Evolutionary conservation across 2,888 invertebrate genomes (phyloP), one percentile per base, ranked within the genome.

Genomic region (Hetaerina titia): DNA sequence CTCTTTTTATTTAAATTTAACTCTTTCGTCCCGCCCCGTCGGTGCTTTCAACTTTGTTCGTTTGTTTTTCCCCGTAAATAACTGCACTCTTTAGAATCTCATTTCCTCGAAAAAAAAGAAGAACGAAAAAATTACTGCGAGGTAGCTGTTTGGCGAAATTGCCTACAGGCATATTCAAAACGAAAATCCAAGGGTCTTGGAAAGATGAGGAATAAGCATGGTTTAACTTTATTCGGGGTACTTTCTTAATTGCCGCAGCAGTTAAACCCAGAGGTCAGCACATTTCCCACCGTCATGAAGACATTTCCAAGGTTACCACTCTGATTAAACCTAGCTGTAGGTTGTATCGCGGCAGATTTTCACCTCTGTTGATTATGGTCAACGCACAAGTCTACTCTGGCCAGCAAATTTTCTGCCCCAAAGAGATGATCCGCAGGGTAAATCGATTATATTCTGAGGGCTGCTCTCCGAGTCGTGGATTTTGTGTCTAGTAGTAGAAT

Each of bases 181-280:
- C 31, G 25, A 13, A 13, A 11, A 45, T 2, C 31, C 31, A 81
- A 31, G 5, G 31, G 81, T 81, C 81, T 31, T 81, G 81, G 81
- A 11, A 31, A 22, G 9, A 31, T 31, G 81, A 5, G 81, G 81
- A 81, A 8, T 11, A 11, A 31, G 81, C 31, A 2, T 81, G 31
- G 31, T 31, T 31, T 31, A 6, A 13, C 31, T 25, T 81, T 81
- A 31, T 31, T 31, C 31, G 25, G 31, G 81, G 81, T 31, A 81
- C 25, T 31, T 31, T 31, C 81, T 81, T 81, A 81, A 81, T 81
- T 81, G 81, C 81, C 31, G 9, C 31, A 81, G 31, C 81, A 81
- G 31, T 81, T 81, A 81, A 31, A 81, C 31, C 81, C 81, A 31
- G 31, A 25, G 81, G 81, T 81, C 81, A 81, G 81, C 81, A 81